Percentiles rank a stretch among this genome's conserved stretches.
Evolutionary conservation across 2,888 invertebrate genomes (phyloP).

Genomic region (Apotomis capreana): DNA sequence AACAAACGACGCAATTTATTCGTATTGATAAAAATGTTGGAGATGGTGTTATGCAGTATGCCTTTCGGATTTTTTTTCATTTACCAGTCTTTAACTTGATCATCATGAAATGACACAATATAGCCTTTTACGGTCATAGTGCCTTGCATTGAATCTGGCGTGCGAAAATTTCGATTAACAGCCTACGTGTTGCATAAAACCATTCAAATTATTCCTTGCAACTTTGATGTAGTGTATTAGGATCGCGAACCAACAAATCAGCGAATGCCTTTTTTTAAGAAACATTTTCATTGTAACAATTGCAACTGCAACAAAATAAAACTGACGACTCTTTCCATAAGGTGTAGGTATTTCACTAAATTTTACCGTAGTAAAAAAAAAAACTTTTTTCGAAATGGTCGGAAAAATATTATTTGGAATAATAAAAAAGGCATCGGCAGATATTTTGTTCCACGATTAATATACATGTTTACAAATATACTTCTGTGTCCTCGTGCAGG

Average conservation of each 20-base stretch:
- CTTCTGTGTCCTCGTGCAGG: slow-evolving; percentile 48
- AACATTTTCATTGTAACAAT: neutral
- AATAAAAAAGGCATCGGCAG: neutral
- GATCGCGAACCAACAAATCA: slow-evolving; percentile 8
- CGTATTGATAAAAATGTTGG: neutral
- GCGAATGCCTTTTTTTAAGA: neutral
- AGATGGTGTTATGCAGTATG: no score
- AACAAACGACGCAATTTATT: neutral
- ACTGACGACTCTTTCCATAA: no score
- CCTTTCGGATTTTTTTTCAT: no score
- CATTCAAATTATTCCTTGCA: slow-evolving; percentile 18
- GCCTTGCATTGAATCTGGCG: neutral
- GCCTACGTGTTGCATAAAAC: slow-evolving; percentile 21
- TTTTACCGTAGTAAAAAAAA: no score
- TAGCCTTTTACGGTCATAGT: neutral
- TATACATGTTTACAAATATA: slow-evolving; percentile 46
- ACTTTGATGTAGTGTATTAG: slow-evolving; percentile 25
- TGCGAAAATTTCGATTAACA: neutral
- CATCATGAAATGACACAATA: neutral
- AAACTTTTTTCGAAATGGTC: no score
- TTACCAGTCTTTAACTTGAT: neutral
- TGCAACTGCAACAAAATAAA: no score
- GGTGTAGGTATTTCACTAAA: no score
- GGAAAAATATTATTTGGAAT: neutral
- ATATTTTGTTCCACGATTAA: slow-evolving; percentile 10